A percentile compares a stretch with the other conserved stretches of the same genome.
phyloP scores from a whole-genome alignment of 2,797 vertebrate species.

The Paratrypauchen microcephalus region DNA sequence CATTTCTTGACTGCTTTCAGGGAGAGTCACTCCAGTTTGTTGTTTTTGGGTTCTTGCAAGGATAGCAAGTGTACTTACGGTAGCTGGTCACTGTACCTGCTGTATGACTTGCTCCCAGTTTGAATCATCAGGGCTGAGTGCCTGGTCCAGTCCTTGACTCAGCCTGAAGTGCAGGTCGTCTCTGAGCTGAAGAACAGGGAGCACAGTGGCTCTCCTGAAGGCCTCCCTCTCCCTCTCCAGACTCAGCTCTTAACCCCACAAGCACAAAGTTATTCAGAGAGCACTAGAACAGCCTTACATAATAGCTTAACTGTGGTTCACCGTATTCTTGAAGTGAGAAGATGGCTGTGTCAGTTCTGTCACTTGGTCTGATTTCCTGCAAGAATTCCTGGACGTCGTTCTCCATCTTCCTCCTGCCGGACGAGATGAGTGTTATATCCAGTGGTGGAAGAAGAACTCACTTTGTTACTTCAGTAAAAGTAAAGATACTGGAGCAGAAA shows the following conservation, averaged over 20 bases:
- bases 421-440: conserved; percentile 13
- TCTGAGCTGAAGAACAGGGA: conserved; percentile 82
- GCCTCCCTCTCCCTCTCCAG: conserved; percentile 75
- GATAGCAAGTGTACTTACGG: no score
- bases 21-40: not conserved
- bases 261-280: conserved; percentile 21
- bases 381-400: conserved; percentile 80
- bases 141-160: conserved; percentile 51
- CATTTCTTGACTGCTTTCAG: no score
- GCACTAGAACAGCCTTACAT: conserved; percentile 3
- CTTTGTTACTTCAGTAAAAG: no score
- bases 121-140: conserved; percentile 39
- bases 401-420: conserved; percentile 80
- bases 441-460: no score
- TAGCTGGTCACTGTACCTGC: conserved; percentile 75
- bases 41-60: not conserved
- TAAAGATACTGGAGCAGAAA: no score
- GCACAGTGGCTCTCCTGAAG: conserved; percentile 75
- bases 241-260: conserved; percentile 67
- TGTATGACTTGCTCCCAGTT: conserved; percentile 70
- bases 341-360: conserved; percentile 64
- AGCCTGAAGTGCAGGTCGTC: conserved; percentile 81
- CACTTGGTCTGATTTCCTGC: conserved; percentile 67
- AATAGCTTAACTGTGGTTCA: conserved; percentile 47
- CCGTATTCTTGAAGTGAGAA: conserved; percentile 80